Base-by-base conservation (phyloP, 2,113 vertebrate species). In the Rhinolophus sinicus region DNA sequence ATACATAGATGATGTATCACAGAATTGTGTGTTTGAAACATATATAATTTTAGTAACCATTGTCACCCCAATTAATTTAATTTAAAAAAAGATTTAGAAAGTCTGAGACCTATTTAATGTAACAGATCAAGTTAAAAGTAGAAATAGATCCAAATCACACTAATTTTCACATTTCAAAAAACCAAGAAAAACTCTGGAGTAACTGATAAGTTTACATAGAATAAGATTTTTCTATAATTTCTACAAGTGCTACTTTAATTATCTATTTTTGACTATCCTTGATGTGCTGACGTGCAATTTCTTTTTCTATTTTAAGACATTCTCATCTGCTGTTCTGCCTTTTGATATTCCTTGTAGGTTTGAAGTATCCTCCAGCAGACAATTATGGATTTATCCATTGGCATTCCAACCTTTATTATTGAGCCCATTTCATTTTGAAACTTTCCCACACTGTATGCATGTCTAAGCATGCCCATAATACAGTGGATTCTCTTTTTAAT, bases 271-370 rank as follows among this genome's bases (percentile, higher is more conserved):
- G 8, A 83, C 78, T 97, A 62, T 85, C 78, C 92, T 97, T 96
- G 93, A 89, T 97, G 21, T 70, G 65, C 72, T 75, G 64, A 94
- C 91, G 78, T 92, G 84, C 50, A 76, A 88, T 87, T 94, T 93
- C 88, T 72, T 93, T 94, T 98, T 96, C 95, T 97, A 92, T 95
- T 97, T 97, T 96, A 97, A 97, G 89, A 84, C 12, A 84, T 76
- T 88, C 75, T 95, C 70, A 83, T 94, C 73, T 89, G 33, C 86
- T 90, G 58, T 88, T 95, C 62, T 95, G 94, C 80, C 95, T 83
- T 94, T 95, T 83, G 82, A 70, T 76, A 97, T 88, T 96, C 83
- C 96, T 96, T 52, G 9, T 69, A 73, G 92, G 52, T 90, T 90
- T 96, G 90, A 96, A 94, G 69, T 38, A 85, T 95, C 65, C 76